Evolutionary conservation across 2,888 invertebrate genomes (phyloP).

Genomic region (Psylliodes chrysocephalus): DNA sequence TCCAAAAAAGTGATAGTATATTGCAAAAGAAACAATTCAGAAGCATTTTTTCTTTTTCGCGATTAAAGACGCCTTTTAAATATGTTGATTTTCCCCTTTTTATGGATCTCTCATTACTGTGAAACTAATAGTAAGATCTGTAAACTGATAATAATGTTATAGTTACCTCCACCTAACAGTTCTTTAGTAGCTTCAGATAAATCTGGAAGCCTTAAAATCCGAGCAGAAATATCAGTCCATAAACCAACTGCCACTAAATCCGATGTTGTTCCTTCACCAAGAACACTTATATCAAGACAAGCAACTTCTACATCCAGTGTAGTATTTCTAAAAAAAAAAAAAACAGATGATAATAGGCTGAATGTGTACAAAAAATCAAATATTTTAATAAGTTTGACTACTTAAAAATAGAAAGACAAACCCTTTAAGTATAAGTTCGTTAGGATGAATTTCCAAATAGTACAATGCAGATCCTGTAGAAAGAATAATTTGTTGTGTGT

Average conservation of each 20-base stretch:
- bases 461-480: constrained; percentile 90
- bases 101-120: too few species aligned
- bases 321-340: constrained; percentile 67
- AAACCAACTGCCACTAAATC: constrained; percentile 90
- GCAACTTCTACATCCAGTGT: constrained; percentile 94
- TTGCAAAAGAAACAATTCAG: too few species aligned
- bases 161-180: constrained; percentile 82
- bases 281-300: constrained; percentile 91
- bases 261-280: constrained; percentile 72
- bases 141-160: background rate
- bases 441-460: constrained; percentile 79
- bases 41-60: too few species aligned
- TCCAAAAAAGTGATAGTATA: too few species aligned
- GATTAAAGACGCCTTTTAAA: too few species aligned
- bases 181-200: constrained; percentile 87
- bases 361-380: background rate
- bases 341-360: background rate
- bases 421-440: constrained; percentile 72
- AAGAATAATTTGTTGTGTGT: constrained; percentile 79
- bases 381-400: background rate
- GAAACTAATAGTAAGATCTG: too few species aligned
- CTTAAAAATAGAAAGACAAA: constrained; percentile 51
- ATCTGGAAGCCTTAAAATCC: constrained; percentile 84
- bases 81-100: too few species aligned
- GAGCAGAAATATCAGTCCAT: constrained; percentile 97